phyloP scores from a whole-genome alignment of 1,140 invertebrate genomes.

The Heliconius hermathena region DNA sequence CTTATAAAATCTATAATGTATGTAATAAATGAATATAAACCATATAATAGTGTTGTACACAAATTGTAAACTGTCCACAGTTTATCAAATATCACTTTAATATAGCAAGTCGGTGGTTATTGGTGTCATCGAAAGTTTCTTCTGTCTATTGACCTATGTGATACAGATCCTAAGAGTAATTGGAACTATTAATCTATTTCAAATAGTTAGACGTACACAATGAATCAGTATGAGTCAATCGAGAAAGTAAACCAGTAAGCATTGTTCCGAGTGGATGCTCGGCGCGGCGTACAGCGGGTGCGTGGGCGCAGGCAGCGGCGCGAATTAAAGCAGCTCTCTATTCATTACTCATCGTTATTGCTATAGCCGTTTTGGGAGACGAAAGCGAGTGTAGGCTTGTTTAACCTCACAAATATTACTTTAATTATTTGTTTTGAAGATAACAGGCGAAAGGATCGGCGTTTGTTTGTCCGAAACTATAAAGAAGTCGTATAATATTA shows the following conservation, averaged over 20 bases:
- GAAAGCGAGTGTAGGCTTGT: constrained; percentile 77
- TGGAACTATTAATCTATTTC: constrained; percentile 74
- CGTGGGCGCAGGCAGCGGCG: constrained; percentile 72
- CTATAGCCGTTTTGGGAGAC: constrained; percentile 73
- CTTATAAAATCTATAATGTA: no score
- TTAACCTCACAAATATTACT: constrained; percentile 49
- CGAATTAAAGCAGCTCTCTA: constrained; percentile 79
- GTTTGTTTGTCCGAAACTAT: constrained; percentile 7
- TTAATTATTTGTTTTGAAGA: constrained; percentile 47
- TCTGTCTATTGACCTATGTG: constrained; percentile 32
- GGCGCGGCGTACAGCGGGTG: constrained; percentile 53
- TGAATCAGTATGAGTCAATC: constrained; percentile 79
- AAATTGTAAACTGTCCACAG: not conserved
- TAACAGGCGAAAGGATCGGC: constrained; percentile 41
- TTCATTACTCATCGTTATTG: constrained; percentile 80
- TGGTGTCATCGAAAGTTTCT: constrained; percentile 39
- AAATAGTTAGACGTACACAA: constrained; percentile 69
- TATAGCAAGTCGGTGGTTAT: constrained; percentile 11
- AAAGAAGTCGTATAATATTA: not conserved
- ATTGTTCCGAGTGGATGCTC: constrained; percentile 78
- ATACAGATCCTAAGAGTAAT: constrained; percentile 43
- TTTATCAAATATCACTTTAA: not conserved
- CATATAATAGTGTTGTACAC: no score
- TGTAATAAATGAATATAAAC: no score
- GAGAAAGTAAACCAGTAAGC: constrained; percentile 79